Base-by-base conservation (phyloP, 2,113 vertebrate genomes). In the Upupa epops region DNA sequence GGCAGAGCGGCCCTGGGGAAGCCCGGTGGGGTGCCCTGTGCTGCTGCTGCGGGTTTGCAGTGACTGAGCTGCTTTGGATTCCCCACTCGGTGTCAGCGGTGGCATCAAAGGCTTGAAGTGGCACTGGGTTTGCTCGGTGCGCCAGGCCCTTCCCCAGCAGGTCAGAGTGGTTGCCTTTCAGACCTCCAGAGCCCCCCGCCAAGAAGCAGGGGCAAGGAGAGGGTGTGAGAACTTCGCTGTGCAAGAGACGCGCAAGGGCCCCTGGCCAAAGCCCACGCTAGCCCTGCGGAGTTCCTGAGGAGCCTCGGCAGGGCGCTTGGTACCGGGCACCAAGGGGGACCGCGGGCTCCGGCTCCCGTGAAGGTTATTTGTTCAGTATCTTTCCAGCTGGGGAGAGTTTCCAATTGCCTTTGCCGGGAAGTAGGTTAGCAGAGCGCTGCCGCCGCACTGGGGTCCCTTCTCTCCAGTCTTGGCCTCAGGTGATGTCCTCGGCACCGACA, bases 331-430 rank as follows among this genome's bases (percentile, higher is more conserved):
- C 49, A 78, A 94, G 80, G 79, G 86, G 71, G 90, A 17, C 68
- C 76, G 11, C 25, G 65, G 75, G 49, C 9, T 80, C 75, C 64
- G 75, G 92, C 64, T 85, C 56, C 64, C 9, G 64, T 24, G 88
- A 86, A 94, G 94, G 90, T 94, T 90, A 78, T 77, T 91, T 81
- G 83, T 86, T 96, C 88, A 46, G 90, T 83, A 83, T 60, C 90
- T 68, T 75, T 86, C 88, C 49, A 56, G 90, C 92, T 93, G 40
- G 76, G 1, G 45, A 75, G 86, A 81, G 86, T 72, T 91, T 18
- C 79, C 93, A 55, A 5, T 77, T 42, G 82, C 88, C 51, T n/a
- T 58, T 66, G 29, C 83, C 1, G 40, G 72, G 88, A 90, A 86
- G 8, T 73, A 24, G 76, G 90, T 74, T 88, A 64, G 83, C 85